Base-by-base conservation (phyloP, 2,888 invertebrate genomes). In the Diabrotica balteata region DNA sequence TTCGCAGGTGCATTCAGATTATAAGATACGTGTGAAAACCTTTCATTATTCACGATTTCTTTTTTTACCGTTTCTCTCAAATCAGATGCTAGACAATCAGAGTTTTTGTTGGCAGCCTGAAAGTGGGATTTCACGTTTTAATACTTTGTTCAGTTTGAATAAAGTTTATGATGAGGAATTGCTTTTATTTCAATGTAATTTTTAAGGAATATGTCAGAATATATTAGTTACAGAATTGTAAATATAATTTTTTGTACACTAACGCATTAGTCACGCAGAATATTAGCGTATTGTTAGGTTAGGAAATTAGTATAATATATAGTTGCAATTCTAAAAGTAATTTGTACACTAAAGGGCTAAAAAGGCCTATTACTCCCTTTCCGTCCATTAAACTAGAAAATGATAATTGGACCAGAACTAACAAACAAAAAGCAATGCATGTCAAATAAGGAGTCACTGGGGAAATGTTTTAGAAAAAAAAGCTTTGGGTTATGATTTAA, bases 1-100 rank as follows among this genome's bases (percentile, higher is more conserved):
- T 81, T 78, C 78, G 72, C 79, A 80, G 80, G 81, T 81, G 80
- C 80, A 78, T 77, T 75, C 61, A 64, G 66, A 70, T 65, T 70
- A 66, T 68, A 63, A 71, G 43, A 65, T 59, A 55, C 59, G 60
- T 60, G 59, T 55, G 66, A 60, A 66, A 60, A 49, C 43, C 47
- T 42, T 62, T 62, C 62, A 62, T 54, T 53, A 53, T 55, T 55
- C 46, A 53, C 53, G 46, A 46, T 61, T 60, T 45, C 59, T 10
- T 59, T 60, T 53, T 53, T 53, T 61, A 46, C 7, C 10, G 44
- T 44, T 60, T 60, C 60, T 52, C 8, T 9, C 43, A 60, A 52
- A 43, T 59, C 10, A 22, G 58, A 58, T 55, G 43, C 44, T 17
- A 43, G 55, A 55, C 44, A 52, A 47, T 52, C 52, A 57, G 55